Conservation (phyloP, 2,797 vertebrate species). For the Syncerus caffer region DNA sequence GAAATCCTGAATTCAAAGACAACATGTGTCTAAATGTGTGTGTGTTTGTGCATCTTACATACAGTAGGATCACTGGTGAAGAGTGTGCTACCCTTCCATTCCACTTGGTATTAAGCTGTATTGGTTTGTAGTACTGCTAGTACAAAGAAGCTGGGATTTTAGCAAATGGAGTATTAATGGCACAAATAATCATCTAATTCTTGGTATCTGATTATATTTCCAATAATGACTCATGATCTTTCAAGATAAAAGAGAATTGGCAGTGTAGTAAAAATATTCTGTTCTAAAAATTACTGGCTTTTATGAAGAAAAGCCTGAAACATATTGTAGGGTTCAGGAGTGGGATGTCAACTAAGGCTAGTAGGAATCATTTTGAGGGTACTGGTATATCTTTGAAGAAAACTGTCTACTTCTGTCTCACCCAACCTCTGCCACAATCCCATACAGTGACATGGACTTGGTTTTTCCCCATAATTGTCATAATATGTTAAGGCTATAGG, state of each 20-base stretch:
- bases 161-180: not conserved
- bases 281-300: not conserved
- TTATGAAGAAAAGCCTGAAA: not conserved
- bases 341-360: not conserved
- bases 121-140: not conserved
- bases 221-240: not conserved
- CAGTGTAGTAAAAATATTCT: not conserved
- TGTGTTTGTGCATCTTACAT: not conserved
- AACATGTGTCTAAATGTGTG: not conserved
- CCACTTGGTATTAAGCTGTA: not conserved
- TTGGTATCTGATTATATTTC: not conserved
- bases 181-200: not conserved
- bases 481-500: not conserved
- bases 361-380: not conserved
- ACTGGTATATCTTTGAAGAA: not conserved
- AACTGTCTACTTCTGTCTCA: not conserved
- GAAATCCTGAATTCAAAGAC: not conserved
- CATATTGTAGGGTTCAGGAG: not conserved
- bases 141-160: not conserved
- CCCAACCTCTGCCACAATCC: not conserved
- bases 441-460: not conserved
- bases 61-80: not conserved
- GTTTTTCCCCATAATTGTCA: not conserved
- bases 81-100: fast-evolving
- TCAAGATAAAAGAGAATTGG: not conserved